Evolutionary conservation across 2,888 invertebrate genomes (phyloP), one percentile per base, ranked within the genome.

Genomic region (Diogma glabrata): DNA sequence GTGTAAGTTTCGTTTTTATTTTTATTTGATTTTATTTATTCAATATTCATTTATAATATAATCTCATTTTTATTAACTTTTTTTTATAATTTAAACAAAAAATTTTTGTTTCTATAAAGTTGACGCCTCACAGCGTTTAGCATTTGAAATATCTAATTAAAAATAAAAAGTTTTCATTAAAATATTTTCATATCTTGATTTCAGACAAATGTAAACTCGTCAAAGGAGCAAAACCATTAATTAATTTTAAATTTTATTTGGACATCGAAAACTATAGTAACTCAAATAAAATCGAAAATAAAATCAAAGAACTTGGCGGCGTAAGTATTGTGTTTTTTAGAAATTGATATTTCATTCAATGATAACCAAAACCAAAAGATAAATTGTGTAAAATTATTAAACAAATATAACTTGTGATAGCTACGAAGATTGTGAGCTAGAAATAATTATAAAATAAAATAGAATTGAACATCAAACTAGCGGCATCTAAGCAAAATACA

Each of bases 211-310:
- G 60, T 53, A 59, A 59, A 62, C 61, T 69, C 58, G 63, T 72
- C 57, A 76, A 72, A 60, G 70, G 72, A 58, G 67, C 70, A 52
- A 76, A 75, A 63, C 77, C 78, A 48, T 65, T 84, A 65, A 75
- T 75, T 61, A 78, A 79, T 67, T 81, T 80, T 63, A 79, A 76
- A 65, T 84, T 85, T 72, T 86, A 84, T 69, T 75, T 86, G 75
- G 84, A 85, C 65, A 76, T 86, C 60, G 81, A 82, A 71, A 84
- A 82, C 62, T 78, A 80, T 72, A 76, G 75, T 59, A 68, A 79
- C 51, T 74, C 78, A 55, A 72, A 75, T 61, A 81, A 79, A 58
- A 69, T 85, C 69, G 83, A 84, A 61, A 72, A 75, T 56, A 79
- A 79, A 66, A 78, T 86, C 60, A 80, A 79, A 65, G 76, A 80